These are phyloP conservation scores for Timema cristinae DNA, from an alignment of 2,888 invertebrate species.

Conservation along the genomic window DNA sequence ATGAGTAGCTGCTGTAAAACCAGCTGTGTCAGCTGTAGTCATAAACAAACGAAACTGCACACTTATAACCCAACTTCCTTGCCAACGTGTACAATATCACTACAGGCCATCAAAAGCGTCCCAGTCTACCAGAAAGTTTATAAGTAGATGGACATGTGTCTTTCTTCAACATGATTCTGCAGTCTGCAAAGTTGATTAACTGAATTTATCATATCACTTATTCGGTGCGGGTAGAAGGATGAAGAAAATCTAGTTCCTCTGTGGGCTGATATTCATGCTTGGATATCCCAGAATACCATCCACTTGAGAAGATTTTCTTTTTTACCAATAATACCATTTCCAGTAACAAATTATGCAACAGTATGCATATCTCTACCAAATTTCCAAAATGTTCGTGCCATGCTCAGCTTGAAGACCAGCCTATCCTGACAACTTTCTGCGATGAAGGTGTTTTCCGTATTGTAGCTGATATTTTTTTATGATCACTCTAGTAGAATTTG, in stretches of 20 bases:
- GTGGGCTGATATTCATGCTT: neutral
- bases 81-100: neutral
- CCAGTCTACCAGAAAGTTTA: neutral
- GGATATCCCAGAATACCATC: neutral
- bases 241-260: neutral
- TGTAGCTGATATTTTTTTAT: neutral
- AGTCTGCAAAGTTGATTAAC: neutral
- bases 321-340: neutral
- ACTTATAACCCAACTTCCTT: too few relatives aligned
- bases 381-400: neutral
- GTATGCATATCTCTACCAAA: neutral
- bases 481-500: neutral
- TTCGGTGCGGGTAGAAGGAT: neutral
- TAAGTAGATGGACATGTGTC: neutral
- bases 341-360: neutral
- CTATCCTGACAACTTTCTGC: neutral
- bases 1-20: too few relatives aligned
- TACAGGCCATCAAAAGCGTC: neutral
- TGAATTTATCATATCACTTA: neutral
- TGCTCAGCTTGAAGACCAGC: neutral
- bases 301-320: neutral
- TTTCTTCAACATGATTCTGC: neutral
- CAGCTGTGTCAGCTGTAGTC: too few relatives aligned
- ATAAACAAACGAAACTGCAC: slow-evolving; percentile 1
- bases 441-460: neutral